phyloP scores from a whole-genome alignment of 2,113 vertebrate species.

The Barbus barbus region DNA sequence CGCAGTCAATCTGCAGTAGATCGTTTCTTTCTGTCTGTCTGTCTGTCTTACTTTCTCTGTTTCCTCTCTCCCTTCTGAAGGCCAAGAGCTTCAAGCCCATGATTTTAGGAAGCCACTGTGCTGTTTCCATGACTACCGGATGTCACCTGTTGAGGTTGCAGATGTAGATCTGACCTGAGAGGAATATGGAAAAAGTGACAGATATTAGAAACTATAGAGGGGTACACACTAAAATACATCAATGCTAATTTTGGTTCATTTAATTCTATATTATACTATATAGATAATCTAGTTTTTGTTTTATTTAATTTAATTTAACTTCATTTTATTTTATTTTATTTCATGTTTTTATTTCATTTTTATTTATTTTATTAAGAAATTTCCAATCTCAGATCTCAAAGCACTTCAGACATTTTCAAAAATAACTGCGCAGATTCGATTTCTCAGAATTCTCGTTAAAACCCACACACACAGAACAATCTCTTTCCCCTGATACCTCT shows the following conservation, averaged over 20 bases:
- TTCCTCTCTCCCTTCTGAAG: conserved; percentile 28
- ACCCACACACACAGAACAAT: neutral
- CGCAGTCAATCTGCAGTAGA: neutral
- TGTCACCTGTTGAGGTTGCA: conserved; percentile 47
- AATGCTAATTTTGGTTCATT: neutral
- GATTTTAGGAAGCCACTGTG: conserved; percentile 33
- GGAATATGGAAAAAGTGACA: neutral
- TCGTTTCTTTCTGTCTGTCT: neutral
- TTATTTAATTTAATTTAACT: no score
- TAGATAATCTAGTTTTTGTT: neutral
- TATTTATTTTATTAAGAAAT: neutral
- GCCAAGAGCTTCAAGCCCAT: conserved; percentile 21
- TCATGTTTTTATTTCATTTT: neutral
- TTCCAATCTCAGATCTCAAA: neutral
- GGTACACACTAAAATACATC: neutral
- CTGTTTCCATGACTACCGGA: conserved; percentile 52
- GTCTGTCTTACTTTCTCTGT: neutral
- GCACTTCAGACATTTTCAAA: conserved; percentile 11
- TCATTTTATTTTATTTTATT: neutral
- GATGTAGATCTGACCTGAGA: neutral
- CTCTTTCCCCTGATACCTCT: neutral
- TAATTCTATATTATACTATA: neutral
- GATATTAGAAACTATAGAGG: neutral
- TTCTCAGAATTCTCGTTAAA: neutral
- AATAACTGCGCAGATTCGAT: neutral